Conservation (phyloP, 2,113 vertebrate genomes). For the Dicerorhinus sumatrensis region DNA sequence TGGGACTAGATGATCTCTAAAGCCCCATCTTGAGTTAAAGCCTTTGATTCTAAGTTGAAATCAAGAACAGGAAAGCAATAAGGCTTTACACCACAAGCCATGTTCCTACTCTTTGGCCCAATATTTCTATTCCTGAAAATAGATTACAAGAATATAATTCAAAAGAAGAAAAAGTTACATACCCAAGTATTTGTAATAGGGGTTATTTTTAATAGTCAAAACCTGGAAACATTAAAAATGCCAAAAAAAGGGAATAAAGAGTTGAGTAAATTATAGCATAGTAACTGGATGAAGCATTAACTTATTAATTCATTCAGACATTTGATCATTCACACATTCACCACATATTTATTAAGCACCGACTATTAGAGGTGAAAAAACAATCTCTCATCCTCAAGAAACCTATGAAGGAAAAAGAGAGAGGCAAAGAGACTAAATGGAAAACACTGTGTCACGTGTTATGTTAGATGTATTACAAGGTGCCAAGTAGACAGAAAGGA, state of each 20-base stretch:
- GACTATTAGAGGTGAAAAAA: background rate
- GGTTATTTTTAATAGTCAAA: conserved; percentile 48
- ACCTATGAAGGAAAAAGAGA: background rate
- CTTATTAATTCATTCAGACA: conserved; percentile 32
- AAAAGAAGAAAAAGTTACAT: conserved; percentile 27
- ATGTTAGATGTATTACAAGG: background rate
- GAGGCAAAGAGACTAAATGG: conserved; percentile 3
- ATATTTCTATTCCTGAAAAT: conserved; percentile 1
- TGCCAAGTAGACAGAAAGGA: background rate
- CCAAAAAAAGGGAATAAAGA: background rate
- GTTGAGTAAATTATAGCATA: background rate
- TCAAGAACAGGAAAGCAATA: conserved; percentile 2
- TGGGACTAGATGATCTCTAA: background rate
- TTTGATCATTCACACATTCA: background rate
- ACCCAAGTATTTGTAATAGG: background rate
- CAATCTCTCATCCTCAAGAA: conserved; percentile 6
- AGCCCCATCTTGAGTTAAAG: background rate
- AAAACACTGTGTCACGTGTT: background rate
- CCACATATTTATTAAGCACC: conserved; percentile 21
- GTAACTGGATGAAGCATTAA: background rate
- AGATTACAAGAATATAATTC: conserved; percentile 18
- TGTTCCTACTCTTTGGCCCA: background rate
- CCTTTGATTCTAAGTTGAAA: conserved; percentile 31
- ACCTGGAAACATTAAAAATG: conserved; percentile 56
- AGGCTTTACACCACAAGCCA: background rate